These are phyloP conservation scores for Nysson spinosus DNA, from an alignment of 2,888 invertebrate genomes.

Conservation along the genomic window DNA sequence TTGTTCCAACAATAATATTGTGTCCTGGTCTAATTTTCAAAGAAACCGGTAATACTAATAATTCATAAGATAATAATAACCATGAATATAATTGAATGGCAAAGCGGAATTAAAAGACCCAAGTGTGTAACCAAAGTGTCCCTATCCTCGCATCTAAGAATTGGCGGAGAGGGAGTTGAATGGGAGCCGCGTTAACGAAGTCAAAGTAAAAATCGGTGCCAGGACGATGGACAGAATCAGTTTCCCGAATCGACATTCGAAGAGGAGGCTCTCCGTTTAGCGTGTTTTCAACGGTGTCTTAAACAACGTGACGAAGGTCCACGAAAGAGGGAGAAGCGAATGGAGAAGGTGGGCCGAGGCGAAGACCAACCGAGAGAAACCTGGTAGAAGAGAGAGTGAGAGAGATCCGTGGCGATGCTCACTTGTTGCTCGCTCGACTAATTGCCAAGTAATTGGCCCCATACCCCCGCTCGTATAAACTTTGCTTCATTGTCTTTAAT, in stretches of 20 bases:
- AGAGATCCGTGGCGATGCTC: constrained; percentile 71
- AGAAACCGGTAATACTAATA: no score
- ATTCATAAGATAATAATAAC: no score
- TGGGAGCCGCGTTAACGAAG: constrained; percentile 41
- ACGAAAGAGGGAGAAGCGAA: constrained; percentile 24
- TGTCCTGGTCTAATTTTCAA: no score
- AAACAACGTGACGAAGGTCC: constrained; percentile 45
- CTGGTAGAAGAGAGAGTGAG: constrained; percentile 36
- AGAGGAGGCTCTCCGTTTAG: constrained; percentile 36
- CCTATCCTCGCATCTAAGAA: constrained; percentile 24
- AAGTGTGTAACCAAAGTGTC: no score
- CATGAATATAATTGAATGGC: no score
- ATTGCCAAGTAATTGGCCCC: constrained; percentile 77
- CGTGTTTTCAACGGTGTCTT: constrained; percentile 45
- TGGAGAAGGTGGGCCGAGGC: constrained; percentile 52
- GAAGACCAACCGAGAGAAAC: constrained; percentile 52
- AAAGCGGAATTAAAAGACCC: no score
- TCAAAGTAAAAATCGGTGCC: constrained; percentile 38
- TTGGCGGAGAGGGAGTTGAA: constrained; percentile 37
- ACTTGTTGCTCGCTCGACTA: constrained; percentile 76
- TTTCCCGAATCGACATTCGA: constrained; percentile 55
- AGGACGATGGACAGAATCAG: constrained; percentile 27
- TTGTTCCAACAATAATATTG: no score
- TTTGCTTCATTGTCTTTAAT: constrained; percentile 77
- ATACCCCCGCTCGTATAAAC: constrained; percentile 74